Base-by-base conservation (phyloP, 2,797 vertebrate species). In the Sparus aurata region DNA sequence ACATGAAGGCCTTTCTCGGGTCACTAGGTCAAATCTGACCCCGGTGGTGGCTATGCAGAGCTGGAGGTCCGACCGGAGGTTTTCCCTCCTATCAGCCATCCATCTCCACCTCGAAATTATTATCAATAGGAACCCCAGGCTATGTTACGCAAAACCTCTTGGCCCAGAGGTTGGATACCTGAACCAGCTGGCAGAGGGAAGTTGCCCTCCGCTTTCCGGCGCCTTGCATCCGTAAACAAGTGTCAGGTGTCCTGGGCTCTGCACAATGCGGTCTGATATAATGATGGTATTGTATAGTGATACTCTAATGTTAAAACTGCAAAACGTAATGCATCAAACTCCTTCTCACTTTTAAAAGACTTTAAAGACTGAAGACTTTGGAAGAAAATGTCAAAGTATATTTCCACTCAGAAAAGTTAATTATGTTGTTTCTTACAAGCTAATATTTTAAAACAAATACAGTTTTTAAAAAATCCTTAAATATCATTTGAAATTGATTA, bases 101-200 rank as follows among this genome's bases (percentile, higher is more conserved):
- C 83, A 75, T 96, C 95, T 85, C 83, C 95, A 95, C 94, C 92
- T 95, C 12, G 57, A 84, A 90, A 92, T 93, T 82, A 88, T 93
- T 84, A 93, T 94, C 91, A 92, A 71, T 88, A 89, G 90, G 88
- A 94, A 92, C 80, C 77, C 30, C 80, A 84, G 85, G 85, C 91
- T 84, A 69, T 88, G 85, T 88, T 90, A 90, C 68, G 64, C 72
- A 82, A 87, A 87, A 79, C 86, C 82, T 79, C 79, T 63, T 77
- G 85, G 85, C 71, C 82, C 86, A 61, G 69, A 58, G 80, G 75
- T 72, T 62, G 82, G 82, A 89, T 80, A 79, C 88, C 63, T 80
- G 79, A 84, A 87, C 73, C 85, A 82, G 88, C 83, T 88, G 90
- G 80, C 89, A 86, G 76, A 25, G 87, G 62, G 64, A 43, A 9